Conservation (phyloP, 2,113 vertebrate genomes). For the Gopherus evgoodei region DNA sequence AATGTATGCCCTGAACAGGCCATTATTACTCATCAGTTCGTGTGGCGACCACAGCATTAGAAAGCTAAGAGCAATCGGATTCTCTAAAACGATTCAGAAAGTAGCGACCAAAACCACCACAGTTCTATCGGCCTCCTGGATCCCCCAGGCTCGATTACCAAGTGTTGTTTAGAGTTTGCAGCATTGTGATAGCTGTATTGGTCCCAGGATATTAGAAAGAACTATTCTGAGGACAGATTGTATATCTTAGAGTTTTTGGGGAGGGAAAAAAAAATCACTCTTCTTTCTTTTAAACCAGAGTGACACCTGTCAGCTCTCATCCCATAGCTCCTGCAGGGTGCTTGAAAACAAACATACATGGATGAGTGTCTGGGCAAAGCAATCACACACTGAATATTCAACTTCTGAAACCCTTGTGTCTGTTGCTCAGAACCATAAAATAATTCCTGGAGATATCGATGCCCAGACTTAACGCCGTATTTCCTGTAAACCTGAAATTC, state of each 20-base stretch:
- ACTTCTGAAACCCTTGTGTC: neutral
- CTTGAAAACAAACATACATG: no score
- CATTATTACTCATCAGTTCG: neutral
- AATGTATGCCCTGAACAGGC: neutral
- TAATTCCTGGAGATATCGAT: neutral
- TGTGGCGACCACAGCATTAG: neutral
- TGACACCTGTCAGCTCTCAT: slow-evolving; percentile 4
- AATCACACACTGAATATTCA: fast-evolving
- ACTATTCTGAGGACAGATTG: neutral
- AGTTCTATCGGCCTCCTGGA: fast-evolving
- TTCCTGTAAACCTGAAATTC: neutral
- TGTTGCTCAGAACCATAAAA: neutral
- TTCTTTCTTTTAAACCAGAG: neutral
- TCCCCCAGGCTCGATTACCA: fast-evolving
- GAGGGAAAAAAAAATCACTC: neutral
- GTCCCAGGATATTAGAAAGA: neutral
- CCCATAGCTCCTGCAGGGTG: fast-evolving
- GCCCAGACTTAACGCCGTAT: neutral
- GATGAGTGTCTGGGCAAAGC: neutral
- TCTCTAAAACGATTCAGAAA: fast-evolving
- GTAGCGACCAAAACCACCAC: fast-evolving
- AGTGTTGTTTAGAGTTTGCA: fast-evolving
- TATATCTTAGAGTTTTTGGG: slow-evolving; percentile 3
- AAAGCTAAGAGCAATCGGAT: neutral
- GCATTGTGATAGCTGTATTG: neutral